Conservation (phyloP, 2,888 invertebrate genomes). For the Lasiommata megera region DNA sequence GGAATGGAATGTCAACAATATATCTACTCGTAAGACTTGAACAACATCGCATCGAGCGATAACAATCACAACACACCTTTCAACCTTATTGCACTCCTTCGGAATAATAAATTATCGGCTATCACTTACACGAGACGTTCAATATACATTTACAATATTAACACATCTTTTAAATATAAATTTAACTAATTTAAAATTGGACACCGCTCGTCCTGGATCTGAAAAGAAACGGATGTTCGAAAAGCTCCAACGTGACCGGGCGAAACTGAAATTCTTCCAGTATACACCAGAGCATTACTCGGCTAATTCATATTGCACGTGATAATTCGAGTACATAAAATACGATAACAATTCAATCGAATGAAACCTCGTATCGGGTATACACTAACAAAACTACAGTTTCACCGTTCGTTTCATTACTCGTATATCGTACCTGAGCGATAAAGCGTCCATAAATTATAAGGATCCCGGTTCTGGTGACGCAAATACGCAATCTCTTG, state of each 20-base stretch:
- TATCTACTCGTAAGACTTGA: constrained; percentile 19
- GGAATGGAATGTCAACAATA: constrained; percentile 67
- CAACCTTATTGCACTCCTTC: constrained; percentile 80
- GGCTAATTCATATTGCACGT: constrained; percentile 40
- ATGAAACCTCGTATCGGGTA: constrained; percentile 38
- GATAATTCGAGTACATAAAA: constrained; percentile 27
- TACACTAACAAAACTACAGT: constrained; percentile 57
- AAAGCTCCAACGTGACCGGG: constrained; percentile 22
- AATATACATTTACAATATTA: constrained; percentile 80
- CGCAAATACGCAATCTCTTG: neutral
- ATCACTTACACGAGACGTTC: constrained; percentile 65
- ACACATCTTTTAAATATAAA: constrained; percentile 77
- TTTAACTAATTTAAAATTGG: constrained; percentile 73
- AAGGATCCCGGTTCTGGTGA: constrained; percentile 16
- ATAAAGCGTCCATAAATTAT: constrained; percentile 30
- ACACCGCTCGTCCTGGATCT: constrained; percentile 48
- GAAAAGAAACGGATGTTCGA: neutral
- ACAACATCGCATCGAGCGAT: constrained; percentile 46
- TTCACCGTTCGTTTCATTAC: constrained; percentile 41
- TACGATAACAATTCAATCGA: constrained; percentile 26
- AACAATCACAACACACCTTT: constrained; percentile 78
- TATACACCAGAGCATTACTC: constrained; percentile 36
- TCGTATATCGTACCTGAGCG: constrained; percentile 28
- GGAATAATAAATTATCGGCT: constrained; percentile 72
- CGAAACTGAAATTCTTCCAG: constrained; percentile 56